These are phyloP conservation scores for Amaurobius ferox DNA, from an alignment of 2,888 invertebrate genomes.

Conservation along the genomic window DNA sequence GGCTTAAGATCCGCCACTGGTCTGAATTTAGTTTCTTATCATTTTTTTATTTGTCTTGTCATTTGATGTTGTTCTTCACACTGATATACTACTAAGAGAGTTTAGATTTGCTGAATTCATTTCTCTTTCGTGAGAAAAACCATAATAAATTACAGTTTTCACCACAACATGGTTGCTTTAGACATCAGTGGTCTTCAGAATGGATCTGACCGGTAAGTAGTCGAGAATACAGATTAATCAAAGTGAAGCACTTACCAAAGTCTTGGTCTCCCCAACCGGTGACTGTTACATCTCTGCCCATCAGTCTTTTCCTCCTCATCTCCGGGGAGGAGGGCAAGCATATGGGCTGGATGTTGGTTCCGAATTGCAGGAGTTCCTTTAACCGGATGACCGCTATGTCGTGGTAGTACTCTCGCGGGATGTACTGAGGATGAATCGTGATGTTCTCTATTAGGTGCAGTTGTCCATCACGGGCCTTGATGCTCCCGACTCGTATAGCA, in stretches of 20 bases:
- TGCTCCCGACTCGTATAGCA: constrained; percentile 47
- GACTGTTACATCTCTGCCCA: constrained; percentile 63
- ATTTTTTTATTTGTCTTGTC: no score
- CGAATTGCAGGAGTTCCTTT: constrained; percentile 66
- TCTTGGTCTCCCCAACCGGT: constrained; percentile 75
- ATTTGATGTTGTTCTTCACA: no score
- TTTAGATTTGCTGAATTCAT: no score
- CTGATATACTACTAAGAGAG: no score
- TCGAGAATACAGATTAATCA: no score
- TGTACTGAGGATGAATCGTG: constrained; percentile 74
- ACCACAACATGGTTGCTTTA: no score
- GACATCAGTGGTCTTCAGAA: no score
- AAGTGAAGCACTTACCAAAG: constrained; percentile 55
- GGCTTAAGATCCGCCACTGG: no score
- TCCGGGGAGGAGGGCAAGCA: constrained; percentile 65
- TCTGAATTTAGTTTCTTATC: no score
- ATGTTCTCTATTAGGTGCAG: constrained; percentile 48
- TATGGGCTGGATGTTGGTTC: constrained; percentile 70
- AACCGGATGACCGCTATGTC: constrained; percentile 74
- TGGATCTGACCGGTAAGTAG: no score
- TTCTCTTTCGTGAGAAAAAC: no score
- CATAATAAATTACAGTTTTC: no score
- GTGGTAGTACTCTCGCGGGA: constrained; percentile 73
- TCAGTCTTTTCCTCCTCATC: constrained; percentile 42
- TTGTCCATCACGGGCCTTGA: constrained; percentile 33